phyloP scores from a whole-genome alignment of 2,113 vertebrate genomes.

The Silurus meridionalis region DNA sequence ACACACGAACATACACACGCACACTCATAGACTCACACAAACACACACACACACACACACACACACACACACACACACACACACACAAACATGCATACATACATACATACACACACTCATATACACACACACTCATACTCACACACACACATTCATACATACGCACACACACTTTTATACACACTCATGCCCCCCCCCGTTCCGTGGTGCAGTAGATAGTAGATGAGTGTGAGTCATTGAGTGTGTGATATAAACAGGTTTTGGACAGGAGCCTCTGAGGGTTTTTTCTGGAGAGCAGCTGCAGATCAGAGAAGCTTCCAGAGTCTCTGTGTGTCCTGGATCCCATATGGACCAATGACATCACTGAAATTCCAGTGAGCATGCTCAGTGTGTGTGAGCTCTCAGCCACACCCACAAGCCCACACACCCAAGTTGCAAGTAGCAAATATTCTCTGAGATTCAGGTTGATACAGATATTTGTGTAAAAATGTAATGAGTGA shows the following conservation, averaged over 20 bases:
- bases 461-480: too few species aligned
- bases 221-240: neutral
- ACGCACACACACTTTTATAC: too few species aligned
- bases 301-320: conserved; percentile 64
- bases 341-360: conserved; percentile 40
- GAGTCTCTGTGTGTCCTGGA: conserved; percentile 54
- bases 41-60: neutral
- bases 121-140: too few species aligned
- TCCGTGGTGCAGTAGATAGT: neutral
- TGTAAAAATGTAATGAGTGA: too few species aligned
- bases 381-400: conserved; percentile 52
- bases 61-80: neutral
- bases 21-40: neutral
- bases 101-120: too few species aligned
- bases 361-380: conserved; percentile 47
- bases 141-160: too few species aligned
- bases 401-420: neutral
- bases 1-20: neutral
- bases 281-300: conserved; percentile 63
- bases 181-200: too few species aligned
- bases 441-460: too few species aligned
- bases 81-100: too few species aligned
- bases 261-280: neutral
- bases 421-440: neutral
- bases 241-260: neutral